Conservation (phyloP, 2,888 invertebrate species). For the Drosophila vallismaia region DNA sequence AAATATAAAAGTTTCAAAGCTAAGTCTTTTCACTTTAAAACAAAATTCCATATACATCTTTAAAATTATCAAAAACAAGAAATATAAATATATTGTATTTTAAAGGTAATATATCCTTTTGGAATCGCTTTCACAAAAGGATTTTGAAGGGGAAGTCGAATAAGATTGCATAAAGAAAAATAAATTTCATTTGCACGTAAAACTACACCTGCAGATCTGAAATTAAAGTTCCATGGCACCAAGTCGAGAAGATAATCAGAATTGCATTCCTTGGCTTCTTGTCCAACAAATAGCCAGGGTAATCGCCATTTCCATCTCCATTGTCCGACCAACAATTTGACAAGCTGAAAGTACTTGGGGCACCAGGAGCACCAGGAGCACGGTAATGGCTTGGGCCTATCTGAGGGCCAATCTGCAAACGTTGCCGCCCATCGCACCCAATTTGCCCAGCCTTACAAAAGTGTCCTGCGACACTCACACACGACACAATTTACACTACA, state of each 20-base stretch:
- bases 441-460: conserved; percentile 32
- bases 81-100: no score
- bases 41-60: neutral
- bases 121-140: conserved; percentile 20
- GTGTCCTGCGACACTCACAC: conserved; percentile 22
- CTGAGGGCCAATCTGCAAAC: conserved; percentile 62
- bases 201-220: conserved; percentile 19
- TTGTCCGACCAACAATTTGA: conserved; percentile 32
- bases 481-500: conserved; percentile 74
- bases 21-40: neutral
- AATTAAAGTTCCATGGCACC: conserved; percentile 15
- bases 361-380: conserved; percentile 35
- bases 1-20: neutral
- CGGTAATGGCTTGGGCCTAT: conserved; percentile 76
- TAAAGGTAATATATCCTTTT: no score
- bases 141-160: conserved; percentile 24
- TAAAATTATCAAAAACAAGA: neutral
- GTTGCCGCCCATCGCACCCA: conserved; percentile 49
- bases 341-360: conserved; percentile 21
- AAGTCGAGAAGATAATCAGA: conserved; percentile 21
- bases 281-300: conserved; percentile 33
- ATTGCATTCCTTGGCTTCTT: conserved; percentile 18
- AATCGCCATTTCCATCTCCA: conserved; percentile 35
- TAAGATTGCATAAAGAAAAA: conserved; percentile 16
- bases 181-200: conserved; percentile 4